Base-by-base conservation (phyloP, 2,888 invertebrate species). In the Aphrophora alni region DNA sequence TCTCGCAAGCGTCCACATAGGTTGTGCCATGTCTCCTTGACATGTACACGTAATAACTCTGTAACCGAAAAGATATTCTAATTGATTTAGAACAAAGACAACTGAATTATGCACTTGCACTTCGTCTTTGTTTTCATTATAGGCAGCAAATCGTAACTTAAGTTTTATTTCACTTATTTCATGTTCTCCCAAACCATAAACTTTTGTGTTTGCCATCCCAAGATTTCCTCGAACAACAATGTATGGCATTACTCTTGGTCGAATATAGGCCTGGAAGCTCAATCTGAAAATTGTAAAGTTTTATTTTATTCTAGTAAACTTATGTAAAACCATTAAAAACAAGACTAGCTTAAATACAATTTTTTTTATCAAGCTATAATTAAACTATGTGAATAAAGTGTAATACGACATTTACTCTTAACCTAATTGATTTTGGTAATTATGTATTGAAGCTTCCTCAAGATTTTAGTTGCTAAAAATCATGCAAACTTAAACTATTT, bases 201-300 rank as follows among this genome's bases (percentile, higher is more conserved):
- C 85, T 82, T 84, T 82, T 17, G 86, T 85, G 75, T 86, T 86
- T 8, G 86, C 84, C 83, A 85, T 84, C 0, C 85, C 86, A 24
- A 85, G 84, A 69, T 83, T 85, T 17, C 86, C 86, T 75, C 85
- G 78, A 14, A 86, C 84, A 17, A 84, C 83, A n/a, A 86, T 74
- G 68, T 85, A 85, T 21, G 86, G 86, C 86, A 86, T 86, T 75
- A 51, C 78, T 81, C 8, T 3, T 5, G 8, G 8, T 33, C 33
- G 3, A 5, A 33, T n/a, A 8, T 33, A 33, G 33, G 33, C 33
- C 33, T 33, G 33, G 5, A 33, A 3, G 3, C 33, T 5, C 5
- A 33, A 33, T 33, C 33, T 33, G 33, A 33, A 33, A 33, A 33
- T 8, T 5, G 33, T 5, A 33, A 33, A 33, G 33, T 33, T 33